Conservation (phyloP, 2,797 vertebrate genomes). For the Fistularia commersonii region DNA sequence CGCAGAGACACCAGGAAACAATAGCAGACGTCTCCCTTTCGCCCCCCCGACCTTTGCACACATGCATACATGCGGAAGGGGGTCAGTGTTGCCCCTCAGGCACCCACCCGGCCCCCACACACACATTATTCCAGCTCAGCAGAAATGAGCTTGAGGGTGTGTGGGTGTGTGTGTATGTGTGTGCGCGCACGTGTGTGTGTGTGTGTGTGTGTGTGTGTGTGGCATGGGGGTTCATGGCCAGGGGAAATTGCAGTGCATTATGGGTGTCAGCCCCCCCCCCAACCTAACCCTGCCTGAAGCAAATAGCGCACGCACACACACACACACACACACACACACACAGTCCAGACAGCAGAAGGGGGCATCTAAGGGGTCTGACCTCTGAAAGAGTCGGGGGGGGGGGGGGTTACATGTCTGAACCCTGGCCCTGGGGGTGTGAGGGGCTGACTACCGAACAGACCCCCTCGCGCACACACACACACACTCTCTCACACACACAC, state of each 20-base stretch:
- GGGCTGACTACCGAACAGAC: too few relatives aligned
- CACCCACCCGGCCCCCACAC: background rate
- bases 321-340: slow-evolving; percentile 7
- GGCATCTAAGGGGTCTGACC: too few relatives aligned
- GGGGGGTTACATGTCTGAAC: background rate
- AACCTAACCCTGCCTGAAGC: background rate
- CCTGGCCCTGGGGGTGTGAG: too few relatives aligned
- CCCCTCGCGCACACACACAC: too few relatives aligned
- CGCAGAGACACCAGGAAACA: too few relatives aligned
- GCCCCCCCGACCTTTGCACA: too few relatives aligned
- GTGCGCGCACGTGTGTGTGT: too few relatives aligned
- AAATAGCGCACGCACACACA: too few relatives aligned
- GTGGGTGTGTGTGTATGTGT: too few relatives aligned
- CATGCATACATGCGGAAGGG: slow-evolving; percentile 59
- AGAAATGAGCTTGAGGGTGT: slow-evolving; percentile 80
- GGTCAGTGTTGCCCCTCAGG: slow-evolving; percentile 77
- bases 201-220: too few relatives aligned
- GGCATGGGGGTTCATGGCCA: slow-evolving; percentile 37
- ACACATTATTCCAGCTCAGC: slow-evolving; percentile 58
- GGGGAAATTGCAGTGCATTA: slow-evolving; percentile 68
- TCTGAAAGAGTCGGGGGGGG: background rate
- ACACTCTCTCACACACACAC: too few relatives aligned
- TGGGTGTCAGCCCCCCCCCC: slow-evolving; percentile 6
- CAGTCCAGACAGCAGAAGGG: background rate
- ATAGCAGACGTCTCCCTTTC: too few relatives aligned